Evolutionary conservation across 1,140 invertebrate species (phyloP).

Genomic region (Lepidurus packardi): DNA sequence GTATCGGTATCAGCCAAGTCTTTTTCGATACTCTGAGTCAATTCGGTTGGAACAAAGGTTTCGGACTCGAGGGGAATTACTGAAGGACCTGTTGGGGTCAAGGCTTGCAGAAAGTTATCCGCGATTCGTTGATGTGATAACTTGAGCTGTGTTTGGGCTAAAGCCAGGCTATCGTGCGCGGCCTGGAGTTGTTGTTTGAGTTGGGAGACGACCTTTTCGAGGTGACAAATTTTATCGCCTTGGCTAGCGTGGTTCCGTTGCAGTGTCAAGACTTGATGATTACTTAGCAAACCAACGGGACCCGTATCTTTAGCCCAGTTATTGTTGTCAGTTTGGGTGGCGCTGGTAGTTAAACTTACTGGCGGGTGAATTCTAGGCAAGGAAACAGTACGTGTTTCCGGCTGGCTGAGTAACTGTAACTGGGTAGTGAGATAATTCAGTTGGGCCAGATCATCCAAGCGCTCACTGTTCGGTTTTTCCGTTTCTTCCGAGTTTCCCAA

Average conservation of each 20-base stretch:
- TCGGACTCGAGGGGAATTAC: background rate
- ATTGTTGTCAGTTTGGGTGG: background rate
- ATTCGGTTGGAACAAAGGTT: background rate
- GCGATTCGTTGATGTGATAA: background rate
- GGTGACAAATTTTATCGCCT: background rate
- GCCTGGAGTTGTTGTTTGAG: background rate
- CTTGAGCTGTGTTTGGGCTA: background rate
- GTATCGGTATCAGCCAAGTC: background rate
- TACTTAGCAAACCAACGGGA: constrained; percentile 6
- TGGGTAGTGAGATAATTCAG: background rate
- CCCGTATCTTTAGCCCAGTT: background rate
- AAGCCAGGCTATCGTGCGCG: background rate
- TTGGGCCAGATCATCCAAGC: constrained; percentile 1
- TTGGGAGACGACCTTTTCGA: background rate
- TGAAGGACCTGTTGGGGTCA: background rate
- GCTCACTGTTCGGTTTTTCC: background rate
- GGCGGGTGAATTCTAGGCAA: background rate
- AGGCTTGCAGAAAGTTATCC: background rate
- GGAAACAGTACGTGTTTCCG: background rate
- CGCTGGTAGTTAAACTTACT: background rate
- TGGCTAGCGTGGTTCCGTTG: constrained; percentile 5
- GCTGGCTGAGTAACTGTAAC: constrained; percentile 14
- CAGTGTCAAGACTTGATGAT: constrained; percentile 9
- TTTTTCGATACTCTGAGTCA: background rate
- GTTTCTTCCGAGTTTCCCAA: background rate